Conservation (phyloP, 2,113 vertebrate genomes). For the Chloropsis cyanopogon region DNA sequence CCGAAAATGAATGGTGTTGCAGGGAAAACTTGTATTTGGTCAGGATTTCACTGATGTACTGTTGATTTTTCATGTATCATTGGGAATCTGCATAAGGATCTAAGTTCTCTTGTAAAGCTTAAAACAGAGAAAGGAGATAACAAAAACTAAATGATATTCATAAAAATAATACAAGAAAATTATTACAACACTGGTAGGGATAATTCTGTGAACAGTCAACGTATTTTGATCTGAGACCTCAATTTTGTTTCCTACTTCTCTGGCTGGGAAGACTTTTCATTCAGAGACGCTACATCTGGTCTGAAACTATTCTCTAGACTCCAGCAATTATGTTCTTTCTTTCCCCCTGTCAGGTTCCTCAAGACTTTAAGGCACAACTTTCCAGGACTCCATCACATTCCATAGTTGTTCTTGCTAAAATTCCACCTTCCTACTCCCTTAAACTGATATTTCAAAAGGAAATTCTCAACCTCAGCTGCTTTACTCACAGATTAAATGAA, state of each 20-base stretch:
- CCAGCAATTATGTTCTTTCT: background rate
- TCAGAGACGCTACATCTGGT: background rate
- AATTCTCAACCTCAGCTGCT: background rate
- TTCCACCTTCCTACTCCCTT: background rate
- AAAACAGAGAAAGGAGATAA: background rate
- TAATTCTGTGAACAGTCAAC: background rate
- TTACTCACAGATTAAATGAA: background rate
- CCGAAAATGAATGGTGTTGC: background rate
- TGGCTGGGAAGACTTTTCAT: background rate
- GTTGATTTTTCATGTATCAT: background rate
- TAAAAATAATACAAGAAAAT: background rate
- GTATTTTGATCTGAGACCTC: background rate
- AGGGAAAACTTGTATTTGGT: background rate
- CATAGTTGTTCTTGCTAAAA: background rate
- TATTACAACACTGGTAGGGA: background rate
- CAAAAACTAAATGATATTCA: background rate
- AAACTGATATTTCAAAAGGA: background rate
- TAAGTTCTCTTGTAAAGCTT: background rate
- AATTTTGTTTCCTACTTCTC: background rate
- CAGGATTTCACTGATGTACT: background rate
- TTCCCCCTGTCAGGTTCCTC: background rate
- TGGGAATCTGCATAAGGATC: background rate
- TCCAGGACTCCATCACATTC: background rate
- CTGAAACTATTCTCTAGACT: background rate
- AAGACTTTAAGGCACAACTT: background rate